A percentile compares a stretch with the other conserved stretches of the same genome.
Conservation (phyloP, 2,888 invertebrate genomes). For the Leptopilina drosophilae region DNA sequence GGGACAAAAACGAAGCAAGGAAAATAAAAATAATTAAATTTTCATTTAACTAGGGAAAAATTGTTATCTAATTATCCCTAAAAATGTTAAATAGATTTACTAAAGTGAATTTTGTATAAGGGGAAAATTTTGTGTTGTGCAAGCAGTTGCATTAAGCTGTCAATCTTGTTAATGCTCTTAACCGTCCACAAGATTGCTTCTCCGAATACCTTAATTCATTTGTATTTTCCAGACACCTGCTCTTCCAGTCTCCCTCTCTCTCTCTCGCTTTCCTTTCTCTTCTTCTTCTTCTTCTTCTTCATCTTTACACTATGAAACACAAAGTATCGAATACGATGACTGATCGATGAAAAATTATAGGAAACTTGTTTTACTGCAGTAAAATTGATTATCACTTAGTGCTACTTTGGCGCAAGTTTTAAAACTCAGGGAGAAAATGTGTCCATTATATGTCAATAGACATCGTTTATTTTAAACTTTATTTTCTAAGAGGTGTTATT, state of each 20-base stretch:
- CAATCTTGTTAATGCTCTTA: slow-evolving; percentile 28
- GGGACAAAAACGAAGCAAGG: too few species aligned
- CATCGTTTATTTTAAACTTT: slow-evolving; percentile 8
- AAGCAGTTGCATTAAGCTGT: slow-evolving; percentile 8
- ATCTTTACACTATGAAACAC: neutral
- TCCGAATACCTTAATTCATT: slow-evolving; percentile 11
- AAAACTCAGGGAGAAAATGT: neutral
- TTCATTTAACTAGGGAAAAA: too few species aligned
- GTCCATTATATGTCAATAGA: slow-evolving; percentile 18
- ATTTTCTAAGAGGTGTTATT: neutral
- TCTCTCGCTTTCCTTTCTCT: neutral
- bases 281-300: too few species aligned
- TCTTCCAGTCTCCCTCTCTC: too few species aligned
- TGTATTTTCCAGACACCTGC: slow-evolving; percentile 31
- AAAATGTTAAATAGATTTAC: too few species aligned
- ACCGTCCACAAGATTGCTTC: neutral
- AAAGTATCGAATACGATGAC: slow-evolving; percentile 17
- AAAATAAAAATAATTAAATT: too few species aligned
- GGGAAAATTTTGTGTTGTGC: neutral
- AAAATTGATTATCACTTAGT: slow-evolving; percentile 18
- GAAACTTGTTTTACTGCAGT: neutral
- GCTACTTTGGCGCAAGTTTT: slow-evolving; percentile 1
- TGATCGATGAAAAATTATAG: slow-evolving; percentile 29
- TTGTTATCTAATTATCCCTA: too few species aligned
- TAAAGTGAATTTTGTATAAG: too few species aligned